Evolutionary conservation across 2,888 invertebrate genomes (phyloP), one percentile per base, ranked within the genome.

Genomic region (Aporophyla nigra): DNA sequence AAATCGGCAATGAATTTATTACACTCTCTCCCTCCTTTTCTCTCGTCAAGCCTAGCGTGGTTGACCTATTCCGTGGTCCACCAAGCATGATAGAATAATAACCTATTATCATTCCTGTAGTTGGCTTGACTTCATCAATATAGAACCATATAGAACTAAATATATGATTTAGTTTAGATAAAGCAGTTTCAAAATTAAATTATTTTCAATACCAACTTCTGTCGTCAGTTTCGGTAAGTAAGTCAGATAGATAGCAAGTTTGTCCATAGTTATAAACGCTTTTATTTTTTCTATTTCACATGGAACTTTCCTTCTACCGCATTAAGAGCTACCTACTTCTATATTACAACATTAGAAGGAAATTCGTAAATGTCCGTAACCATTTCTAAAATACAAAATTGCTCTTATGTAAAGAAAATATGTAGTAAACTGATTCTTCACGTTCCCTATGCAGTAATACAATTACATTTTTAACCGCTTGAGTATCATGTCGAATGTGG

Each of bases 1-100:
- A 90, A 88, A 89, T 88, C 88, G 83, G 80, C 87, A 84, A 90
- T 90, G 87, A 87, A 91, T 91, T 90, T 87, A 88, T 88, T 86
- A 84, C 80, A 89, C 87, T 88, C 90, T 89, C 91, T 91, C 88
- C 78, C 85, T 87, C 85, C 86, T 89, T 89, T 89, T 89, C 89
- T 88, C 88, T 88, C 86, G 62, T 85, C 74, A 74, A 83, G 80
- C 76, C 80, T 80, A 83, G 81, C 84, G 73, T 74, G 84, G 76
- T 76, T 84, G 84, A 84, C 81, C 88, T 82, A 83, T 80, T 82
- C 84, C 76, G 74, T 80, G 75, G 85, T 84, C 80, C 71, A 81
- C 66, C 78, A 83, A 87, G 80, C 86, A 85, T 85, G 86, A 83
- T 87, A 86, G 84, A 71, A 72, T 82, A 70, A 84, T 80, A 80